Evolutionary conservation across 1,140 invertebrate genomes (phyloP).

Genomic region (Neuroterus valhalla): DNA sequence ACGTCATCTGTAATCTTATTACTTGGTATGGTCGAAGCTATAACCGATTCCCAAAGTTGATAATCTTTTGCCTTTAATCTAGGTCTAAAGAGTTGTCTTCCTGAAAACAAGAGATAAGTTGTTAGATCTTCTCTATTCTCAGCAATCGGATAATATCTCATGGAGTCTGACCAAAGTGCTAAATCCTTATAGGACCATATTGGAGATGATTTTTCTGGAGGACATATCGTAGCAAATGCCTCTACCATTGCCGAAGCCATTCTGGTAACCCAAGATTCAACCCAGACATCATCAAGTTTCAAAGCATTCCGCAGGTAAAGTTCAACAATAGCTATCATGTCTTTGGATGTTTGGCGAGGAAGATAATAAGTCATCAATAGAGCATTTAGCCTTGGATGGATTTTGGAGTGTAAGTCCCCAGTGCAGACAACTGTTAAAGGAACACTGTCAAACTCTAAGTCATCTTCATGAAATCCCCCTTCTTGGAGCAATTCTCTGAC

Average conservation of each 20-base stretch:
- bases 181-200: conserved; percentile 63
- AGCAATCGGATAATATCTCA: conserved; percentile 62
- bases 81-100: conserved; percentile 59
- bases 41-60: conserved; percentile 58
- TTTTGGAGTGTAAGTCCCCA: conserved; percentile 60
- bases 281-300: conserved; percentile 46
- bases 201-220: conserved; percentile 46
- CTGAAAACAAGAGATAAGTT: conserved; percentile 60
- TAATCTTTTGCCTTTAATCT: conserved; percentile 61
- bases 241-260: conserved; percentile 60
- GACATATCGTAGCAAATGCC: conserved; percentile 53
- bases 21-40: conserved; percentile 53
- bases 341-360: conserved; percentile 54
- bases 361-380: conserved; percentile 65
- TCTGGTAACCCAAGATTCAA: conserved; percentile 60
- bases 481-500: conserved; percentile 66
- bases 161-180: conserved; percentile 60
- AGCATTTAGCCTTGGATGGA: conserved; percentile 69
- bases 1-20: conserved; percentile 51
- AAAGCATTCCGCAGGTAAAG: conserved; percentile 62
- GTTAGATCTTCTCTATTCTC: conserved; percentile 58
- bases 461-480: conserved; percentile 70
- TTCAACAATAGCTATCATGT: conserved; percentile 60
- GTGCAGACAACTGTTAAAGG: conserved; percentile 65
- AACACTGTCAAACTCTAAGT: conserved; percentile 70